Base-by-base conservation (phyloP, 1,140 invertebrate species). In the Zaprionus vittiger region DNA sequence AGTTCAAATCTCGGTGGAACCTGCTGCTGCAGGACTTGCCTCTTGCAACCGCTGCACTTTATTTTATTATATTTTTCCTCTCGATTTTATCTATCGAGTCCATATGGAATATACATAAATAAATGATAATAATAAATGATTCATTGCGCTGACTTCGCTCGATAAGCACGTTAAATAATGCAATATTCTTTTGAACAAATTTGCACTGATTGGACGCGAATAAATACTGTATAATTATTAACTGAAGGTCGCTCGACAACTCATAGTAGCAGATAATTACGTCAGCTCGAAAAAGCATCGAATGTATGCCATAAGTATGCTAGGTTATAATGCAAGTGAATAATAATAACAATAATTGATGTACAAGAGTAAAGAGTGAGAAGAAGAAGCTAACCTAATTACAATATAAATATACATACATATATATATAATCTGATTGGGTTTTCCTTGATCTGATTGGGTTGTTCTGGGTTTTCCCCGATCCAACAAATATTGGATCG, bases 1-100 rank as follows among this genome's bases (percentile, higher is more conserved):
- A 96, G 96, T 96, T 96, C 95, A 95, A 96, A 95, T 96, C 95
- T 96, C 95, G 95, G 95, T 96, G 95, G 95, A 95, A 96, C 95
- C 95, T 96, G 52, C 4, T 41, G 6, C 7, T 49, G n/a, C 28
- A 31, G 28, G 26, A 52, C 28, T 49, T 59, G 28, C 28, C 28
- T 7, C 28, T 28, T 61, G 41, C 41, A n/a, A n/a, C n/a, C 7
- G 41, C n/a, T 2, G n/a, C 41, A 47, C 7, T 62, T 22, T 52
- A 12, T 22, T 52, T 52, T 52, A 12, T 49, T 20, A 49, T 20
- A 9, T 22, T 52, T 52, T 59, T 52, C 5, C 9, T 31, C 5
- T 28, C 6, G 5, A 14, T 63, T 28, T 28, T 47, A 28, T 41
- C 15, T 52, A 6, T 1, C 12, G 4, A 12, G 20, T 24, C 9